phyloP scores from a whole-genome alignment of 2,113 vertebrate species.

The Sorex araneus region DNA sequence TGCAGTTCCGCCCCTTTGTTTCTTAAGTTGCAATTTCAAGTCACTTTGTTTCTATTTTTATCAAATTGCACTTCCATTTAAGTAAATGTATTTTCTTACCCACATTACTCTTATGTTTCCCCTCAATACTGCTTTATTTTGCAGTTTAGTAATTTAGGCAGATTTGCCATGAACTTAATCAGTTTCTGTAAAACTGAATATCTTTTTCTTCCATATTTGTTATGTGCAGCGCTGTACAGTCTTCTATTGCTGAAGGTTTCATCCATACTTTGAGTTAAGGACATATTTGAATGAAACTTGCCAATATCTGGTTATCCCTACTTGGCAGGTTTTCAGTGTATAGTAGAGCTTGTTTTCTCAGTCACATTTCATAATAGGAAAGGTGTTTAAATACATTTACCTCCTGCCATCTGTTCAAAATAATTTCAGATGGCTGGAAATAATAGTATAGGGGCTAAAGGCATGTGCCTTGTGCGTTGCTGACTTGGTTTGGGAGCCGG shows the following conservation, averaged over 20 bases:
- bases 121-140: conserved; percentile 45
- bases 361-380: conserved; percentile 58
- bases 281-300: conserved; percentile 57
- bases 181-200: conserved; percentile 55
- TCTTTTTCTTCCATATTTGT: conserved; percentile 32
- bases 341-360: conserved; percentile 13
- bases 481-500: too few species aligned
- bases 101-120: neutral
- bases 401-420: conserved; percentile 9
- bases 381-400: neutral
- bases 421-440: too few species aligned
- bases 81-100: conserved; percentile 36
- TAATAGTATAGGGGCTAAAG: too few species aligned
- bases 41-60: conserved; percentile 43
- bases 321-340: conserved; percentile 29
- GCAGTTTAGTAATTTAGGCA: conserved; percentile 49
- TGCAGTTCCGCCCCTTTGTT: conserved; percentile 56
- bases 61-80: conserved; percentile 47
- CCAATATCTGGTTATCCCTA: conserved; percentile 34
- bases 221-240: neutral
- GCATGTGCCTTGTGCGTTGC: too few species aligned
- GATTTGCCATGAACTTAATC: conserved; percentile 37
- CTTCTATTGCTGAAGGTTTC: conserved; percentile 51
- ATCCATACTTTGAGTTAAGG: conserved; percentile 19
- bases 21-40: neutral